Base-by-base conservation (phyloP, 1,140 invertebrate genomes). In the Acyrthosiphon pisum region DNA sequence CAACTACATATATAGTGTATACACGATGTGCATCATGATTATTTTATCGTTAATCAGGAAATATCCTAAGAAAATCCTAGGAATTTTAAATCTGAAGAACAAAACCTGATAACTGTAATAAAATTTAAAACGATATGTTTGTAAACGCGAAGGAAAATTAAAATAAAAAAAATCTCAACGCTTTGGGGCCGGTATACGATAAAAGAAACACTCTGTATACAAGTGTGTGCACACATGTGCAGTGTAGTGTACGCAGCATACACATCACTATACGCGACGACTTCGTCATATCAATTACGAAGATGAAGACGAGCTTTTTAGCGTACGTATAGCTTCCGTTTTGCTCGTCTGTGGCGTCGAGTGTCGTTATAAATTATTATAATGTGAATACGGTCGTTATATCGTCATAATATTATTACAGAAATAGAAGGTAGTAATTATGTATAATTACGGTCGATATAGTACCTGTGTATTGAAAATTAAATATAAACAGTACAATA, bases 201-300 rank as follows among this genome's bases (percentile, higher is more conserved):
- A 23, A 41, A 37, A 83, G n/a, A 83, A 83, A 7, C 37, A 41
- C 35, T 83, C 88, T 56, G 22, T 41, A 35, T 88, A 50, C n/a
- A 46, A n/a, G 6, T 18, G 30, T 87, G 30, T n/a, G 26, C 30
- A 83, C 14, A 22, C 46, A 46, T 86, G 26, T n/a, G 26, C 26
- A 6, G 20, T 22, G 35, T 44, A 35, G 30, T 46, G 11, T 14
- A 3, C 30, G 48, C 26, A 48, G 18, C 9, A 48, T 48, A 48
- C 84, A 26, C 44, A 23, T 3, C 3, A 23, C 22, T 23, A 14
- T 50, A 23, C 44, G 26, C 1, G 22, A 89, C 35, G 35, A 41
- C 35, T 89, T 89, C 30, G 88, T 41, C 35, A 56, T 89, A 37
- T 89, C 53, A 89, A 89, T 89, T 56, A 89, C 22, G 7, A 56